phyloP scores from a whole-genome alignment of 2,113 vertebrate genomes.

The Micronycteris hirsuta region DNA sequence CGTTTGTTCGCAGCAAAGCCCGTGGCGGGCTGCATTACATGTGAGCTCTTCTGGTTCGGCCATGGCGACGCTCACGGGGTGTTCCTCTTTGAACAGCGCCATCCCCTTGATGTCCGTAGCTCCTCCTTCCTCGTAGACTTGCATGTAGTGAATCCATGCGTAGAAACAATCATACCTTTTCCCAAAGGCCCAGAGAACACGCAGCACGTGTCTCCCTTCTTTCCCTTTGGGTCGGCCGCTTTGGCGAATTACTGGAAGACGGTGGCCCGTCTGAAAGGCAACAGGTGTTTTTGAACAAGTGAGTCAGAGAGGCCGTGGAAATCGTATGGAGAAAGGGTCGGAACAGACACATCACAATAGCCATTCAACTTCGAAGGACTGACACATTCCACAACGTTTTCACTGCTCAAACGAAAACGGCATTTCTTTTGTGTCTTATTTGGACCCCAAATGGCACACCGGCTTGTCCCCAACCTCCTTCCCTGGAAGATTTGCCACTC shows the following conservation, averaged over 20 bases:
- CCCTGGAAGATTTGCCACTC: not conserved
- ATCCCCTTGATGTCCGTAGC: fast-evolving
- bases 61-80: fast-evolving
- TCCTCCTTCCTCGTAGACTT: not conserved
- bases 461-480: not conserved
- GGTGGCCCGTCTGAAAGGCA: not conserved
- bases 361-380: not conserved
- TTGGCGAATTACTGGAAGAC: not conserved
- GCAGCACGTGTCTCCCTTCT: fast-evolving
- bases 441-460: not conserved
- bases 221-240: not conserved
- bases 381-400: not conserved
- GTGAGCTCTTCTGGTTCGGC: not conserved
- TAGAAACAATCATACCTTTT: not conserved
- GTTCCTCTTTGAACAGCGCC: not conserved
- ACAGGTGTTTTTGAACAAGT: not conserved
- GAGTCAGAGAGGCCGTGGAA: not conserved
- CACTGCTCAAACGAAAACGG: not conserved
- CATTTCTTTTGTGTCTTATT: not conserved
- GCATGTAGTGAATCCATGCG: not conserved
- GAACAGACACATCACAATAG: not conserved
- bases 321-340: not conserved
- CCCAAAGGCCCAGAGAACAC: not conserved
- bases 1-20: not conserved
- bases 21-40: fast-evolving